A percentile compares a stretch with the other conserved stretches of the same genome.
These are phyloP conservation scores for Napeogenes sylphis DNA, from an alignment of 2,888 invertebrate species.

Conservation along the genomic window DNA sequence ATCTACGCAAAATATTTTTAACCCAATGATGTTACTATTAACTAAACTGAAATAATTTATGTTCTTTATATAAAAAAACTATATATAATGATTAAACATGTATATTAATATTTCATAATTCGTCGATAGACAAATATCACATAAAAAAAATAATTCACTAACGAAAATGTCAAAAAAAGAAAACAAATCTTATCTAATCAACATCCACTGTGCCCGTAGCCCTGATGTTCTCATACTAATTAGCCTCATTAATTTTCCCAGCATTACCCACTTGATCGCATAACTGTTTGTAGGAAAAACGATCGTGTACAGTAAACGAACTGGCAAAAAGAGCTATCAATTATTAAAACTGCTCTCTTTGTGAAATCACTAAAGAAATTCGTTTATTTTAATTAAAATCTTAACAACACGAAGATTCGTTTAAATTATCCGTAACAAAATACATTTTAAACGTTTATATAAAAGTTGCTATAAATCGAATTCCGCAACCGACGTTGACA, in stretches of 20 bases:
- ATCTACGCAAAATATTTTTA: no score
- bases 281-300: conserved; percentile 3
- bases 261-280: conserved; percentile 2
- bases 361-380: neutral
- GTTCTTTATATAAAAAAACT: no score
- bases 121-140: no score
- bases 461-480: conserved; percentile 8
- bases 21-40: no score
- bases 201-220: neutral
- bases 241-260: conserved; percentile 4
- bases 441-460: conserved; percentile 2
- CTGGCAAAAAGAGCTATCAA: neutral
- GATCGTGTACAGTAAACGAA: neutral
- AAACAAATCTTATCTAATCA: neutral
- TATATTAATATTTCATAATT: no score
- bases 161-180: neutral
- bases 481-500: conserved; percentile 14
- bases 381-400: no score
- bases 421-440: no score
- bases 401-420: no score
- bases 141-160: no score
- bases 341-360: neutral
- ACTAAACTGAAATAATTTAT: no score
- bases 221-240: conserved; percentile 5
- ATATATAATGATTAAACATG: no score